These are phyloP conservation scores for Graphium colonna DNA, from an alignment of 2,888 invertebrate genomes.

Conservation along the genomic window DNA sequence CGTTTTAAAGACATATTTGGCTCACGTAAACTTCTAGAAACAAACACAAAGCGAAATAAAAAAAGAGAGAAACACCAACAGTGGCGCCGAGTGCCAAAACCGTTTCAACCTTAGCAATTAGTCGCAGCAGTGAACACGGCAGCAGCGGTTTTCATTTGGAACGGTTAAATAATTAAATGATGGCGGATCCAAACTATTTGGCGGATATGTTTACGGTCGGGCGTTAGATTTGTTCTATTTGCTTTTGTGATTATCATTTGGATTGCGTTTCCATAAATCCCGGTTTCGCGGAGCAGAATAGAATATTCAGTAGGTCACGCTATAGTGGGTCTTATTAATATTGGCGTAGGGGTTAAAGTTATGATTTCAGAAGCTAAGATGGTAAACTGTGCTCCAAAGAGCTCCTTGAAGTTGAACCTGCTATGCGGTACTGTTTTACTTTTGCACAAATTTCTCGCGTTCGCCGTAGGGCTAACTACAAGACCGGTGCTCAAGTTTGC, in stretches of 20 bases:
- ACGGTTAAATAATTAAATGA: conserved; percentile 23
- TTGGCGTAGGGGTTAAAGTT: neutral
- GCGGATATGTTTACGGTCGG: conserved; percentile 9
- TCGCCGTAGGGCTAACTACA: conserved; percentile 18
- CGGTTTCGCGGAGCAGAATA: neutral
- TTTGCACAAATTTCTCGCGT: conserved; percentile 17
- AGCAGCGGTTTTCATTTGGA: conserved; percentile 10
- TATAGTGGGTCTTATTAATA: neutral
- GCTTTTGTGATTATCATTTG: conserved; percentile 16
- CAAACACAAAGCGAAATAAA: conserved; percentile 1
- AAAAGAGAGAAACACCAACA: conserved; percentile 14
- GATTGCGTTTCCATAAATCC: conserved; percentile 10
- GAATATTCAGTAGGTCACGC: neutral
- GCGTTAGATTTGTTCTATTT: conserved; percentile 16
- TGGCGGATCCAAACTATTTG: conserved; percentile 11
- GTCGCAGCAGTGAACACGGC: conserved; percentile 21
- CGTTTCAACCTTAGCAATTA: conserved; percentile 23
- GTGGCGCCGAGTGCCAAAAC: conserved; percentile 18
- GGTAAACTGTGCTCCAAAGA: conserved; percentile 10
- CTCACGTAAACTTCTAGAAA: conserved; percentile 2
- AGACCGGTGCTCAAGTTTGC: conserved; percentile 13
- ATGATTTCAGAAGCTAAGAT: conserved; percentile 3
- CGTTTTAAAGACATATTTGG: conserved; percentile 7
- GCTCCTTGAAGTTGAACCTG: conserved; percentile 15
- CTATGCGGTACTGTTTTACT: conserved; percentile 14